Evolutionary conservation across 1,140 invertebrate species (phyloP), one percentile per base, ranked within the genome.

Genomic region (Heliconius hewitsoni): DNA sequence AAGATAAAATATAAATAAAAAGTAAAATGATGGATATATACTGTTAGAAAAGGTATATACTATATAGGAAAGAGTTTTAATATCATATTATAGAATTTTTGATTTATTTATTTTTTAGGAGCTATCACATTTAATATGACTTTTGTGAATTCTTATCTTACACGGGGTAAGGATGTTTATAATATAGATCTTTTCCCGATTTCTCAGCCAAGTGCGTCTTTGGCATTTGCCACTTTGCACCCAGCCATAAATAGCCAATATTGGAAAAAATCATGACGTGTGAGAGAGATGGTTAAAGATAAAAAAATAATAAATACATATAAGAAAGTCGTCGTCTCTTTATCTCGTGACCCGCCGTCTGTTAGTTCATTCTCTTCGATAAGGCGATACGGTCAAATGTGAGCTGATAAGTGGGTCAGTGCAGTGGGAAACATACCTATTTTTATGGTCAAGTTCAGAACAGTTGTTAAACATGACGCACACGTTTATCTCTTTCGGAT

Each of bases 381-480:
- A 92, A 81, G 85, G 70, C 82, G 78, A 83, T 84, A 87, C 86
- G 90, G 90, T 92, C 90, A 92, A 78, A 81, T 87, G 84, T 88
- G 81, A 81, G 76, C 87, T 87, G 92, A 92, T 94, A 94, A 92
- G 60, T 94, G 77, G 91, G 92, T 89, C 91, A 90, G 83, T 93
- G 88, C 87, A 92, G 85, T 85, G 81, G 78, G 77, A 83, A 86
- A 90, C 83, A 84, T 83, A 83, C 83, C 82, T 86, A 82, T 79
- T 80, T 83, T 83, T 83, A 82, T 90, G 90, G 92, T 92, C 92
- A 94, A 94, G 92, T 92, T 94, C 91, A 90, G 81, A 83, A 82
- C 74, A 81, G 72, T 82, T 74, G 66, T 84, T 77, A 77, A 83
- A 70, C 80, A 39, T 78, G 77, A 83, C 76, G 79, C 71, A 81